Base-by-base conservation (phyloP, 2,113 vertebrate species). In the Setophaga kirtlandii region DNA sequence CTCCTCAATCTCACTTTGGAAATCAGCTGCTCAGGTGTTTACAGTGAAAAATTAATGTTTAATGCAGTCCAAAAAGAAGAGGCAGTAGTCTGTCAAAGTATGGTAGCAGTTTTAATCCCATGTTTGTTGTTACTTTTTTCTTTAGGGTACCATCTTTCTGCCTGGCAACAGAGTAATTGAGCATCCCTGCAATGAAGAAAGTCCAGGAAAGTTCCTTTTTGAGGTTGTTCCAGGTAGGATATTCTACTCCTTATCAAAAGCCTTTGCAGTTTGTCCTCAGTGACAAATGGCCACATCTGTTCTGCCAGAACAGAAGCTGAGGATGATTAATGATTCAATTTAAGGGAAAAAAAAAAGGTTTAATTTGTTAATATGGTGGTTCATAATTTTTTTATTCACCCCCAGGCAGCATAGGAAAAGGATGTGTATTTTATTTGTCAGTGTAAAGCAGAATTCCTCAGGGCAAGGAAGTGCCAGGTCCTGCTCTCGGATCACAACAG, bases 121-220 rank as follows among this genome's bases (percentile, higher is more conserved):
- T 90, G 13, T 74, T 82, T 71, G 6, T 84, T 80, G 10, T 64
- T 53, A 2, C 22, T 73, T 83, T 91, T 89, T 92, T 55, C 65
- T 96, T 83, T 96, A 99, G 99, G 99, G 99, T 83, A 82, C 98
- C 81, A 99, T 99, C 98, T 98, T 98, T 93, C 97, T 99, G 88
- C 98, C 99, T 85, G 99, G 99, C 96, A 99, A 99, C 98, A 99
- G 98, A 98, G 99, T 99, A 53, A 96, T 98, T n/a, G 99, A 99
- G 67, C 99, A 99, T 97, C 98, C 98, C 30, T 98, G 97, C 98
- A 99, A 98, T 96, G 98, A 99, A 58, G 99, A 99, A 82, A 99
- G 98, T 69, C 98, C 98, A 35, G 99, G 99, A 35, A 99, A 99
- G 96, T 99, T 99, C 97, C 99, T 99, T 91, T 99, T 99, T 91